These are phyloP conservation scores for Ondatra zibethicus DNA, from an alignment of 2,113 vertebrate species.

Conservation along the genomic window DNA sequence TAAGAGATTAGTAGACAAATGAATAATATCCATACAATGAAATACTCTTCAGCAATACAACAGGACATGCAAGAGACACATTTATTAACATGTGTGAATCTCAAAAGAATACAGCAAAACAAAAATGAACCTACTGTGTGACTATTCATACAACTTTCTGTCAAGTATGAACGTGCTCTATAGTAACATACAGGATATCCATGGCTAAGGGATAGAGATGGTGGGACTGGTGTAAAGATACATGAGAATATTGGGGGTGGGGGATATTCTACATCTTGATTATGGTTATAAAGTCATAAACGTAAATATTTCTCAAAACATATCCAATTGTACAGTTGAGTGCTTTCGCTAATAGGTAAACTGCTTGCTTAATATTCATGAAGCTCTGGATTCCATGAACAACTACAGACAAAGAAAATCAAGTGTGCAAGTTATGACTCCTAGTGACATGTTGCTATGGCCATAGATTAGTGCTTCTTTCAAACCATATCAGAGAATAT, in stretches of 20 bases:
- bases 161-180: slow-evolving; percentile 8
- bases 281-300: not conserved
- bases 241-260: not conserved
- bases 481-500: too few species aligned
- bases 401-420: not conserved
- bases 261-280: not conserved
- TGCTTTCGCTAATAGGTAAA: not conserved
- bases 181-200: not conserved
- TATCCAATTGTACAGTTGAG: not conserved
- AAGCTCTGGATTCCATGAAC: not conserved
- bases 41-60: slow-evolving; percentile 8
- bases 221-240: not conserved
- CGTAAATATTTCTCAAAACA: not conserved
- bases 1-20: slow-evolving; percentile 8
- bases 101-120: slow-evolving; percentile 5
- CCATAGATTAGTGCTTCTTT: too few species aligned
- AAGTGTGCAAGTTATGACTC: not conserved
- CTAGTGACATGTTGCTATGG: too few species aligned
- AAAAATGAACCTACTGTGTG: not conserved
- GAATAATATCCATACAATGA: not conserved
- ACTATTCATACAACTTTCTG: not conserved
- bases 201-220: not conserved
- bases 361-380: not conserved
- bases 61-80: not conserved
- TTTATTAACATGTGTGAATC: not conserved